Conservation (phyloP, 1,140 invertebrate genomes). For the Sesamia nonagrioides region DNA sequence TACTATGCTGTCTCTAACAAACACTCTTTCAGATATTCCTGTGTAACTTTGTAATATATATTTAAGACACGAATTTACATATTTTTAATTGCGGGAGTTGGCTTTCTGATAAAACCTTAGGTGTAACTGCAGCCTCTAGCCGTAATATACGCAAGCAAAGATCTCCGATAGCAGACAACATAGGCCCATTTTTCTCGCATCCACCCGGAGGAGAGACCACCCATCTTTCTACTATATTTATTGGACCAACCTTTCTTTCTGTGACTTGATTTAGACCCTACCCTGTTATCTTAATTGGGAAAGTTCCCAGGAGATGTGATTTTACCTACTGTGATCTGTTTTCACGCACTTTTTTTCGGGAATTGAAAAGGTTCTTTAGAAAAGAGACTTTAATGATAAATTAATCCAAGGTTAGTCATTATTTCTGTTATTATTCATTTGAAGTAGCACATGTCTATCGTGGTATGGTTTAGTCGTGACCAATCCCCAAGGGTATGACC, state of each 20-base stretch:
- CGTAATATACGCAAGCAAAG: conserved; percentile 65
- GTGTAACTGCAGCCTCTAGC: conserved; percentile 49
- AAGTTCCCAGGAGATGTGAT: conserved; percentile 58
- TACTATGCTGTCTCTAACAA: too few relatives aligned
- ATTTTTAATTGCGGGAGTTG: too few relatives aligned
- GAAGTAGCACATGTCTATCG: too few relatives aligned
- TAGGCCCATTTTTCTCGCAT: conserved; percentile 75
- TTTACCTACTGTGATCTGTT: conserved; percentile 32
- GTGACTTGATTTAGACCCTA: conserved; percentile 75
- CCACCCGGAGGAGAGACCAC: conserved; percentile 63
- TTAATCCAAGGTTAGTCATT: too few relatives aligned
- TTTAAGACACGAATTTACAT: too few relatives aligned
- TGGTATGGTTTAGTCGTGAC: too few relatives aligned
- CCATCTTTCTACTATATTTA: conserved; percentile 75
- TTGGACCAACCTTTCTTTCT: conserved; percentile 71
- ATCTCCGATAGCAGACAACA: conserved; percentile 67
- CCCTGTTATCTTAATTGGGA: conserved; percentile 76
- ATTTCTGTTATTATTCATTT: too few relatives aligned
- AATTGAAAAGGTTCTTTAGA: conserved; percentile 20
- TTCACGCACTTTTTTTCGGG: conserved; percentile 27
- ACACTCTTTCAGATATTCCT: too few relatives aligned
- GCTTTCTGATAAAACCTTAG: not conserved
- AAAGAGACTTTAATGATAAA: too few relatives aligned
- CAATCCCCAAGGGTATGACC: too few relatives aligned
- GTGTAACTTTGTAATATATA: too few relatives aligned